These are phyloP conservation scores for Cloeon dipterum DNA, from an alignment of 2,888 invertebrate genomes.

Conservation along the genomic window DNA sequence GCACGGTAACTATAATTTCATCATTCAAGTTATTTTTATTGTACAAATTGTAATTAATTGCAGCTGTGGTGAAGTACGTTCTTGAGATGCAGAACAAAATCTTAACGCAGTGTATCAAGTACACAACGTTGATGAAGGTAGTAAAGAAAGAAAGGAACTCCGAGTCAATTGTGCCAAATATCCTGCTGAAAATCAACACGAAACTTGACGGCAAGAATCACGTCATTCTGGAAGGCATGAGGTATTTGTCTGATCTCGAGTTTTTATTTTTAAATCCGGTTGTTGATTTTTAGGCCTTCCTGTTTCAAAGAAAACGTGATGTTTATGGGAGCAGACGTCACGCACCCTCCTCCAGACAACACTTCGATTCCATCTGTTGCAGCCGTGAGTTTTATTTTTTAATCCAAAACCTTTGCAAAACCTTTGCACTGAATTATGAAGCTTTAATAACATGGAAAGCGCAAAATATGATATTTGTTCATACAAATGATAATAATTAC, in stretches of 20 bases:
- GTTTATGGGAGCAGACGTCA: constrained; percentile 76
- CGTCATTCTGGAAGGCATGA: neutral
- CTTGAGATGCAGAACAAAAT: constrained; percentile 42
- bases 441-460: neutral
- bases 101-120: constrained; percentile 49
- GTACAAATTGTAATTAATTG: no score
- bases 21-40: no score
- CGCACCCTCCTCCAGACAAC: constrained; percentile 64
- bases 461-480: neutral
- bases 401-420: no score
- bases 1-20: no score
- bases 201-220: constrained; percentile 72
- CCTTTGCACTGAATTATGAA: neutral
- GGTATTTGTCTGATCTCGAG: neutral
- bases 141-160: no score
- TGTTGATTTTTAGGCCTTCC: constrained; percentile 15
- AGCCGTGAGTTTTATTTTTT: constrained; percentile 18
- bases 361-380: constrained; percentile 29
- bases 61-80: constrained; percentile 34
- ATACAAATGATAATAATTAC: neutral
- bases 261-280: neutral
- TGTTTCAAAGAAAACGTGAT: constrained; percentile 31
- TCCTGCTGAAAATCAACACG: constrained; percentile 40
- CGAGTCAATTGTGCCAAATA: constrained; percentile 38
- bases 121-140: constrained; percentile 22